Base-by-base conservation (phyloP, 2,113 vertebrate species). In the Psettodes erumei region DNA sequence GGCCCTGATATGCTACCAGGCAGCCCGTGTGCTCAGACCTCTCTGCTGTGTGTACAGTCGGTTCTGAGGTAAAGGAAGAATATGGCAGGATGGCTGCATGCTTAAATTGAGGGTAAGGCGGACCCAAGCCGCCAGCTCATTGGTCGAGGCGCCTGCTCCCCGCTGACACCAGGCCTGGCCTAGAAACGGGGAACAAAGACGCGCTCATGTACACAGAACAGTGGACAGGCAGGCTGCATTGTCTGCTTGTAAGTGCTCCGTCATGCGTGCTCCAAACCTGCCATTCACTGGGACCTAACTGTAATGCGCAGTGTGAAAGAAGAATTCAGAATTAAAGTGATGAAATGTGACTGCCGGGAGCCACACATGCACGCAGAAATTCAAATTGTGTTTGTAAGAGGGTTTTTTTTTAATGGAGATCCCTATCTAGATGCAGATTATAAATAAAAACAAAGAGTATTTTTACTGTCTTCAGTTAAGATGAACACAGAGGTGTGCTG, bases 181-280 rank as follows among this genome's bases (percentile, higher is more conserved):
- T 78, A 79, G 67, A 79, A 79, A 82, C 16, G 8, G 42, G 43
- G 71, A 75, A 75, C 75, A 85, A 85, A 75, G 63, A 56, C 47
- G 9, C 79, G 75, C 65, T 71, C 51, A 64, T 82, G 75, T 82
- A 69, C 71, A 67, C 58, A 38, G 60, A 42, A 32, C 8, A 33
- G 45, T 53, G 45, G 27, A 37, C 61, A 63, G 42, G 58, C 64
- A 65, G 75, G 68, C 67, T 45, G 60, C 74, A 75, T 72, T 79
- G 78, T 87, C 58, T 59, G 35, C 71, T n/a, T 67, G 18, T 75
- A 21, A 73, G 51, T 82, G 82, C 55, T 77, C 71, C 33, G 28
- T 81, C 83, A 78, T 78, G 80, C 86, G 6, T 85, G 32, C 21
- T 61, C n/a, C 18, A 30, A 28, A 45, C 3, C 51, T 68, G 79